Base-by-base conservation (phyloP, 2,888 invertebrate species). In the Parochlus steinenii region DNA sequence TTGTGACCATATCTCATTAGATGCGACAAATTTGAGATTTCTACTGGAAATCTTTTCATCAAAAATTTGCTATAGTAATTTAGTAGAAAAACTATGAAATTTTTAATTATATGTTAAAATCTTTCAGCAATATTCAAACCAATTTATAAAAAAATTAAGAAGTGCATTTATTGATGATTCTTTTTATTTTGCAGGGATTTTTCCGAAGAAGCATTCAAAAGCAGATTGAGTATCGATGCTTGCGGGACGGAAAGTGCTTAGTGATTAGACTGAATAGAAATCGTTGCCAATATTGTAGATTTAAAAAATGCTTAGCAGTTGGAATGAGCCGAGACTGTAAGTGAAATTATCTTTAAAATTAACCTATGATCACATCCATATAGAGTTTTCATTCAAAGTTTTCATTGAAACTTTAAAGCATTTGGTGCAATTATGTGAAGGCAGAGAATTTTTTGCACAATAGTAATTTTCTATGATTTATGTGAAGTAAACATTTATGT, bases 261-360 rank as follows among this genome's bases (percentile, higher is more conserved):
- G 89, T 93, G 40, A 89, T 89, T 57, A 70, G 92, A 48, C 69
- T 90, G 49, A 92, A 90, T 64, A 68, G 92, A 46, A 93, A 93
- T 67, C 75, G 92, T 48, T 92, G 92, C 61, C 92, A 93, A 61
- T 90, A 78, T 61, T 93, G 92, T 68, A 74, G 92, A 51, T 92
- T 93, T 64, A 89, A 86, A 63, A 93, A 93, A 77, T 92, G 92
- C 61, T 68, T 92, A 41, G 79, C 87, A 24, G 90, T 90, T 52
- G 92, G 92, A 57, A 92, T 92, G 92, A 89, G 89, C 56, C 74
- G 89, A 53, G 92, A 92, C 62, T 90, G 92, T 92, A 62, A 86
- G 89, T 85, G 63, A 38, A 18, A 36, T 5, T 22, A 29, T 29
- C 28, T 27, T 30, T 7, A 11, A 31, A n/a, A n/a, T n/a, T n/a